Evolutionary conservation across 2,888 invertebrate genomes (phyloP), one percentile per base, ranked within the genome.

Genomic region (Hetaerina titia): DNA sequence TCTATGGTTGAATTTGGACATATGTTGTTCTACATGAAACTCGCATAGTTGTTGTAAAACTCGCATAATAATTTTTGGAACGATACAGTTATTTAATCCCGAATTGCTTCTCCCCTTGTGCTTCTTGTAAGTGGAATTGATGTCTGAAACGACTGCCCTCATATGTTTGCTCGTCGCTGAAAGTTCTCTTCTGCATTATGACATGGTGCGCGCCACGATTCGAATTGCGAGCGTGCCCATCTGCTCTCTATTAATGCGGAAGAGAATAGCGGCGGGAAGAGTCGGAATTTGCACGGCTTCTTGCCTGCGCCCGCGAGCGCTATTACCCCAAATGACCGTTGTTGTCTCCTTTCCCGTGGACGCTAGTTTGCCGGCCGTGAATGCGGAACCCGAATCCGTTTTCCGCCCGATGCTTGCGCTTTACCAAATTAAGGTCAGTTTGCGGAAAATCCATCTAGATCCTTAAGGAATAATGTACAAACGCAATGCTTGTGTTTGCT

Each of bases 261-360:
- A 81, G 81, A n/a, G 81, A 81, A 31, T 9, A 31, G 81, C 15
- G 81, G 31, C 15, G 81, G 81, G 31, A 69, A 4, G 69, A 31
- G 81, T 13, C n/a, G 31, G 81, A 81, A 81, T 81, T 81, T 81
- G 81, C 11, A 31, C 81, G 81, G 25, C 81, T 81, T 81, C 81
- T 22, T 31, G 9, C 11, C 81, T 9, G 81, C 81, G 31, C 45
- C 45, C 31, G 81, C 81, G 31, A 25, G 31, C 15, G 81, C 31
- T 15, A 69, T 22, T 69, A 31, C 81, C 13, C 81, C 81, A 31
- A 11, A 81, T n/a, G 25, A 81, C 81, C 81, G 81, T 22, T 22
- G 7, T 22, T 8, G 69, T 69, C n/a, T n/a, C n/a, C 69, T 45
- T 45, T 45, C 69, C 69, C 17, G 69, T 69, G 69, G 19, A n/a